Conservation (phyloP, 2,888 invertebrate genomes). For the Lasiommata megera region DNA sequence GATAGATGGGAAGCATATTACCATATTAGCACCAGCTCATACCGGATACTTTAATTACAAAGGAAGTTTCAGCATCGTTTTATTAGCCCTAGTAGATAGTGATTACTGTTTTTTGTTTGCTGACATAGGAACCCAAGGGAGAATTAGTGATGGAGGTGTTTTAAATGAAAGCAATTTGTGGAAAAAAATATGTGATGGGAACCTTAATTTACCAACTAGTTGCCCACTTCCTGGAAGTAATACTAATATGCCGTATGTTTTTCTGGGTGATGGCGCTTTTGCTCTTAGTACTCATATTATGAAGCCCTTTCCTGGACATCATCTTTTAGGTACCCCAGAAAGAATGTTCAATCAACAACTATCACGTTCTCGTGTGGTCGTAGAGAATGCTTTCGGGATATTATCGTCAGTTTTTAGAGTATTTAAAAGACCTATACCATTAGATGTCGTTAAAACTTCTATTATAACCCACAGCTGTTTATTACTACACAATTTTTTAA, state of each 20-base stretch:
- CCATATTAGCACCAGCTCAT: slow-evolving; percentile 27
- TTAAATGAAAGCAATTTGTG: slow-evolving; percentile 37
- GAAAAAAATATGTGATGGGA: slow-evolving; percentile 31
- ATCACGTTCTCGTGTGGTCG: slow-evolving; percentile 26
- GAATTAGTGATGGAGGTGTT: slow-evolving; percentile 36
- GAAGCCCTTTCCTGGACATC: slow-evolving; percentile 6
- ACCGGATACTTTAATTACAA: slow-evolving; percentile 33
- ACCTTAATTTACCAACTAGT: neutral
- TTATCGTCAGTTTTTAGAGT: slow-evolving; percentile 29
- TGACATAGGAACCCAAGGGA: slow-evolving; percentile 37
- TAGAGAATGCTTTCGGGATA: slow-evolving; percentile 36
- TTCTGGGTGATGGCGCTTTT: slow-evolving; percentile 34
- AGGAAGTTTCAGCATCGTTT: slow-evolving; percentile 32
- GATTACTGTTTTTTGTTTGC: slow-evolving; percentile 32
- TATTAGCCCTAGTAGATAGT: slow-evolving; percentile 32
- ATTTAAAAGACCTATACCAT: slow-evolving; percentile 26
- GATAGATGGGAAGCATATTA: slow-evolving; percentile 18
- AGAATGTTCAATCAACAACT: slow-evolving; percentile 17
- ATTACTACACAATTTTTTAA: slow-evolving; percentile 2
- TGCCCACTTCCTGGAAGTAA: slow-evolving; percentile 15
- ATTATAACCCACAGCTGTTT: slow-evolving; percentile 32
- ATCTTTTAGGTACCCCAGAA: neutral
- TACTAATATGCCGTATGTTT: slow-evolving; percentile 28
- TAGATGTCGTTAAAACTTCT: slow-evolving; percentile 24
- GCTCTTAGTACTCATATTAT: slow-evolving; percentile 28